These are phyloP conservation scores for Ceratosolen fusciceps DNA, from an alignment of 1,140 invertebrate species.

Conservation along the genomic window DNA sequence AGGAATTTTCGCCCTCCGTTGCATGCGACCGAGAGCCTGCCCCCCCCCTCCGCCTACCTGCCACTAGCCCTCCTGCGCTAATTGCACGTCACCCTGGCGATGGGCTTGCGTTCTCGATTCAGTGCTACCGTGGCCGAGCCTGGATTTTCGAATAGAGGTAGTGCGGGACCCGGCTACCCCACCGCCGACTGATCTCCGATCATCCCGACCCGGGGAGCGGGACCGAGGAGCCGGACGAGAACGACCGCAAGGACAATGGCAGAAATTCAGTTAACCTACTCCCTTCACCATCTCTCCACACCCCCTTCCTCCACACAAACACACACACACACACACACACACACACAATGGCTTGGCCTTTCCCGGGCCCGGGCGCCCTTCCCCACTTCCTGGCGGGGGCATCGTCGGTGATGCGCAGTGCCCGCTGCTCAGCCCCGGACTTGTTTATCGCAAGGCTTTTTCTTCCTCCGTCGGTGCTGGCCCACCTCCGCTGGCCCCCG, in stretches of 20 bases:
- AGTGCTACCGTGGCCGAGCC: no score
- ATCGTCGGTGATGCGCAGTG: slow-evolving; percentile 38
- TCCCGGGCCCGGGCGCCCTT: background rate
- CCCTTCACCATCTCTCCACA: no score
- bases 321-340: no score
- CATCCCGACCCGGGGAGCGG: background rate
- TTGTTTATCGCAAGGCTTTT: slow-evolving; percentile 34
- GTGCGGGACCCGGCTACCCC: no score
- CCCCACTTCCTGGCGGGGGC: slow-evolving; percentile 31
- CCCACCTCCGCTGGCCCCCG: background rate
- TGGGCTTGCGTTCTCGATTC: no score
- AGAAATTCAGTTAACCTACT: slow-evolving; percentile 14
- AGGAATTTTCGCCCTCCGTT: background rate
- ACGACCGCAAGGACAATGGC: slow-evolving; percentile 2
- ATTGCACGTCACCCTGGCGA: no score
- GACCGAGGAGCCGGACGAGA: background rate
- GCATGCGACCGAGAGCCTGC: background rate
- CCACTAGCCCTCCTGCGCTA: no score
- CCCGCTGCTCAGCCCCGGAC: slow-evolving; percentile 9
- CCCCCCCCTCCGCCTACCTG: no score
- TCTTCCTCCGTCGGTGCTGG: background rate
- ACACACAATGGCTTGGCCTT: slow-evolving; percentile 3
- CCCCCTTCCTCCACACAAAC: no score
- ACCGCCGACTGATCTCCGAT: no score
- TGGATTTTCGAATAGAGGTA: no score